Base-by-base conservation (phyloP, 2,797 vertebrate genomes). In the Huso huso region DNA sequence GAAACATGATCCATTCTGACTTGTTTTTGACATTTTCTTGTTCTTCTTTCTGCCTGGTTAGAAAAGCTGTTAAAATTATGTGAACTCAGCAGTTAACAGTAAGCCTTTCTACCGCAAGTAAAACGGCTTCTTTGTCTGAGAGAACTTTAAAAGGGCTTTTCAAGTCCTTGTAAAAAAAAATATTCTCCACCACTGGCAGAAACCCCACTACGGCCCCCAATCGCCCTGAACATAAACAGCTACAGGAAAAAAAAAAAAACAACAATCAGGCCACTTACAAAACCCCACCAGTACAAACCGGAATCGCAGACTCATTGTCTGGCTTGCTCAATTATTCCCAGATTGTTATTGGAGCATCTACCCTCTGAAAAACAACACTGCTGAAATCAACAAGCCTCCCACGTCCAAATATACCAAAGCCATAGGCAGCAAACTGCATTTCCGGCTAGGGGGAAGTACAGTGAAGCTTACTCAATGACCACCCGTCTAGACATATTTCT, bases 221-320 rank as follows among this genome's bases (percentile, higher is more conserved):
- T 58, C 55, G 13, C 6, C 55, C 12, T n/a, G 55, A 58, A 58
- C 55, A 58, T 18, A 15, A 66, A 61, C 57, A 66, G 53, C 62
- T 69, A 66, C 61, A 15, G 48, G 59, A 4, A 37, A 4, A 37
- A 37, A 37, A 18, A 18, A 1, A 37, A 37, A 37, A 67, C 69
- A 66, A 72, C 64, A 64, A 63, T 70, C 75, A 58, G 70, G 69
- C 67, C 65, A 63, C 15, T 65, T 57, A 74, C 72, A 79, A 70
- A 72, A 51, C 64, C 64, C 74, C 74, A 78, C 79, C 74, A 72
- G 76, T 77, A 78, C 63, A 76, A 80, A 79, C 78, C 76, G 77
- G 81, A 78, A 70, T 10, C 69, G 51, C 65, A 58, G 51, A 6
- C 49, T 62, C 60, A 0, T 70, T 59, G 69, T 52, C 68, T 68